phyloP scores from a whole-genome alignment of 2,888 invertebrate genomes.

The Epistrophella euchroma region DNA sequence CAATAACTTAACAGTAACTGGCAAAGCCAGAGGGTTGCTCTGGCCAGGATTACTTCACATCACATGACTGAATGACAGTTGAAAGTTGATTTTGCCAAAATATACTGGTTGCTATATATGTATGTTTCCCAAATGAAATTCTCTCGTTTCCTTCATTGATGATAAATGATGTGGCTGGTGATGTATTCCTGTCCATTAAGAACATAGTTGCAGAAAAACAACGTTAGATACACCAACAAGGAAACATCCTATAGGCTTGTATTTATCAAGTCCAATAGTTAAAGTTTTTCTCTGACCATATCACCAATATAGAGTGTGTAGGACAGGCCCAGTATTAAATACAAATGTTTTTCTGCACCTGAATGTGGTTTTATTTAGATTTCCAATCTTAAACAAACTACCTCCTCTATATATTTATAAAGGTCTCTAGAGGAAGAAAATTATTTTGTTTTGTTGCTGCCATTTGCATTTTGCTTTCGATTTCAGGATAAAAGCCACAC shows the following conservation, averaged over 20 bases:
- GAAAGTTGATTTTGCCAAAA: conserved; percentile 19
- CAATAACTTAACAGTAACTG: background rate
- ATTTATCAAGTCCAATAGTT: conserved; percentile 42
- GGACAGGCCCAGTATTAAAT: background rate
- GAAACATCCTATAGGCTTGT: conserved; percentile 28
- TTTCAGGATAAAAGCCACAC: conserved; percentile 35
- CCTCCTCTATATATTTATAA: background rate
- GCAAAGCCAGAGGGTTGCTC: conserved; percentile 1
- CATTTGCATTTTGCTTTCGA: conserved; percentile 42
- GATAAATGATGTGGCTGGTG: conserved; percentile 67
- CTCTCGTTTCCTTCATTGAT: conserved; percentile 31
- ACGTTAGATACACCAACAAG: conserved; percentile 19
- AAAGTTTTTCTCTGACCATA: conserved; percentile 7
- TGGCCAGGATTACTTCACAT: conserved; percentile 44
- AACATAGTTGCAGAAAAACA: conserved; percentile 50
- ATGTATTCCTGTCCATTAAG: conserved; percentile 59
- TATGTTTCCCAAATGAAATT: conserved; percentile 24
- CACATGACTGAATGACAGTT: conserved; percentile 40
- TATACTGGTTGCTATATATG: background rate
- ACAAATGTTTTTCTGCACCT: conserved; percentile 57
- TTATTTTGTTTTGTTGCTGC: conserved; percentile 13
- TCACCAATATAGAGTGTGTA: background rate
- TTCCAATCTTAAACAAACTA: conserved; percentile 55
- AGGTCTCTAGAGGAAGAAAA: background rate
- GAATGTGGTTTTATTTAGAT: conserved; percentile 59